Base-by-base conservation (phyloP, 1,140 invertebrate genomes). In the Akabosia matsudoensis region DNA sequence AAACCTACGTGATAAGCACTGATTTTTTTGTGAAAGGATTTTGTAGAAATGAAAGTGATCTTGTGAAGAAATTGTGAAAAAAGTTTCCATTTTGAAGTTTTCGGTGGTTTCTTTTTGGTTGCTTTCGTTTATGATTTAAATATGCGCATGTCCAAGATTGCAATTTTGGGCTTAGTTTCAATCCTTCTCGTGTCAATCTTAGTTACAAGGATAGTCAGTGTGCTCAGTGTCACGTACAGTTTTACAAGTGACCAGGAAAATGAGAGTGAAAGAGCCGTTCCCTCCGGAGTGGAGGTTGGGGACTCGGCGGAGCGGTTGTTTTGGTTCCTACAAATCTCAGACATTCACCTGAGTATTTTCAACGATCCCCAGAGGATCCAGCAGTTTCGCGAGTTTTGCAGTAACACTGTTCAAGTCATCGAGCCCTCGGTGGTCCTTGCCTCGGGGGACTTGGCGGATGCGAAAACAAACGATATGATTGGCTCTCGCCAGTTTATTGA, bases 381-480 rank as follows among this genome's bases (percentile, higher is more conserved):
- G 26, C 90, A 96, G 80, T 89, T 97, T 54, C 88, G 89, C 82
- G 89, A 92, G 81, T 96, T 97, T 86, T 94, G 93, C 86, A 88
- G 90, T 79, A 84, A 87, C 73, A 93, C 93, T 31, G 85, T 97
- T 0, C 87, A 88, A 82, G 85, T 86, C 33, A 92, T 97, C 74
- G 90, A 90, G 80, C 95, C 95, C 61, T 82, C 85, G n/a, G 86
- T 95, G 77, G 93, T 96, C 18, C 84, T 97, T 67, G 93, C 93
- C 22, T 92, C 90, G 83, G 94, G 95, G 73, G 95, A 97, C 85
- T 86, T 97, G 73, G 95, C 94, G 30, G 95, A 97, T 90, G 93
- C 93, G 0, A 95, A 95, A 87, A 89, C 88, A 28, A 85, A 84
- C 79, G 90, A 95, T 84, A 88, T 89, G 80, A 89, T 94, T 82